A percentile compares a stretch with the other conserved stretches of the same genome.
phyloP scores from a whole-genome alignment of 1,140 invertebrate species.

The Goniozus legneri region DNA sequence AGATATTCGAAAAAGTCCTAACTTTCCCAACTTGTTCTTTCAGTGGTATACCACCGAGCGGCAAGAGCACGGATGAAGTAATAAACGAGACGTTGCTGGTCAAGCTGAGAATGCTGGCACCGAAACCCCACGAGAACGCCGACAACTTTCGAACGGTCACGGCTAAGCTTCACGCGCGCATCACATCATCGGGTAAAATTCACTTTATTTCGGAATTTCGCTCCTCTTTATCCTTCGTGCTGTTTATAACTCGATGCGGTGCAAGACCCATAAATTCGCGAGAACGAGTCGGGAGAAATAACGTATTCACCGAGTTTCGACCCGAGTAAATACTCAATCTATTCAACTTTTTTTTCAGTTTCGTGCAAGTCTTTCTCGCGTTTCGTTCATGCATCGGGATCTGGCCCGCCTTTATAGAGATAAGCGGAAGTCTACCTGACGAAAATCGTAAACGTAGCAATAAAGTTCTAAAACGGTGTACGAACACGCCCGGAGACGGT shows the following conservation, averaged over 20 bases:
- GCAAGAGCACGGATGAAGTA: constrained; percentile 38
- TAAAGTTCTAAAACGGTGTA: constrained; percentile 22
- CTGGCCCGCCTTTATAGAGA: no score
- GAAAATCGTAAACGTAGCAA: constrained; percentile 10
- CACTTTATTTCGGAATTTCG: constrained; percentile 5
- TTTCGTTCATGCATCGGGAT: no score
- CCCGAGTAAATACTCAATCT: no score
- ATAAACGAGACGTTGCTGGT: constrained; percentile 44
- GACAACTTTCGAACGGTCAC: constrained; percentile 54
- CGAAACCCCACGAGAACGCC: constrained; percentile 51
- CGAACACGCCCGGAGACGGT: constrained; percentile 18
- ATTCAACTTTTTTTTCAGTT: no score
- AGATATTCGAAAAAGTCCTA: no score
- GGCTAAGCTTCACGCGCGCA: constrained; percentile 54
- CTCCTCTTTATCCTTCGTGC: neutral
- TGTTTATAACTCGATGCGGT: no score
- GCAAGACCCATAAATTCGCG: no score
- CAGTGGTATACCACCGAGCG: constrained; percentile 40
- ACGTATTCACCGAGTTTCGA: no score
- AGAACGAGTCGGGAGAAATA: no score
- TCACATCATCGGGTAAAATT: constrained; percentile 55
- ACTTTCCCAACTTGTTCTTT: no score
- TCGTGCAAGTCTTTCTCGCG: no score
- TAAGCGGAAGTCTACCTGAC: neutral
- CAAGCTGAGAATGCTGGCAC: constrained; percentile 36